Percentiles rank a stretch among this genome's conserved stretches.
Evolutionary conservation across 2,797 vertebrate genomes (phyloP).

Genomic region (Okamejei kenojei): DNA sequence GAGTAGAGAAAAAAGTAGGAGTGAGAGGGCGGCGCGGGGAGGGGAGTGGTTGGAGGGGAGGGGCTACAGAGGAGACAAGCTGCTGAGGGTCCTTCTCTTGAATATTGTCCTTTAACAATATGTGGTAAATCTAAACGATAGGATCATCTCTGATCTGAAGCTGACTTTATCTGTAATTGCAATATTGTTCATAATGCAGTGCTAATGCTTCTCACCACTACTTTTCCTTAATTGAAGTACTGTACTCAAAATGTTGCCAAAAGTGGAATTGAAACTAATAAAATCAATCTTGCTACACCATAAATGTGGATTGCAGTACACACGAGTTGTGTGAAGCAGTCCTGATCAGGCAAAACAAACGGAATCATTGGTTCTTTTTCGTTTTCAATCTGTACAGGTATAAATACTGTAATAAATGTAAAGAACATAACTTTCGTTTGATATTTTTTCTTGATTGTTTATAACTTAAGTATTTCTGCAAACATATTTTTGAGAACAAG

Average conservation of each 20-base stretch:
- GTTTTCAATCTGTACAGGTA: background rate
- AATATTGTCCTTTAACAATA: background rate
- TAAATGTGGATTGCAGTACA: too few relatives aligned
- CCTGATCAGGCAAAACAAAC: background rate
- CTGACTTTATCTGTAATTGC: background rate
- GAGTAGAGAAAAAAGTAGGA: too few relatives aligned
- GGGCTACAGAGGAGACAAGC: too few relatives aligned
- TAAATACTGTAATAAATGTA: background rate
- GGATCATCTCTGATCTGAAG: background rate
- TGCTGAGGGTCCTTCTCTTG: too few relatives aligned
- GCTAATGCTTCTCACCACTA: background rate
- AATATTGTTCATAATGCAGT: background rate
- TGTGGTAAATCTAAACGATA: background rate
- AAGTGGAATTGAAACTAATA: background rate
- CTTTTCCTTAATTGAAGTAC: background rate
- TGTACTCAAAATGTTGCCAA: background rate
- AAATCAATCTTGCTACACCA: background rate
- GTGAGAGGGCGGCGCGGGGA: too few relatives aligned
- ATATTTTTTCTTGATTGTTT: background rate
- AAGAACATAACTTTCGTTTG: background rate
- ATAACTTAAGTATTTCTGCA: background rate
- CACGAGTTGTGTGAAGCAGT: too few relatives aligned
- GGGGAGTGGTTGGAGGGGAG: too few relatives aligned
- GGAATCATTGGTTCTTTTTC: background rate
- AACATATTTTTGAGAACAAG: background rate